phyloP scores from a whole-genome alignment of 2,888 invertebrate genomes.

The Netelia melanura region DNA sequence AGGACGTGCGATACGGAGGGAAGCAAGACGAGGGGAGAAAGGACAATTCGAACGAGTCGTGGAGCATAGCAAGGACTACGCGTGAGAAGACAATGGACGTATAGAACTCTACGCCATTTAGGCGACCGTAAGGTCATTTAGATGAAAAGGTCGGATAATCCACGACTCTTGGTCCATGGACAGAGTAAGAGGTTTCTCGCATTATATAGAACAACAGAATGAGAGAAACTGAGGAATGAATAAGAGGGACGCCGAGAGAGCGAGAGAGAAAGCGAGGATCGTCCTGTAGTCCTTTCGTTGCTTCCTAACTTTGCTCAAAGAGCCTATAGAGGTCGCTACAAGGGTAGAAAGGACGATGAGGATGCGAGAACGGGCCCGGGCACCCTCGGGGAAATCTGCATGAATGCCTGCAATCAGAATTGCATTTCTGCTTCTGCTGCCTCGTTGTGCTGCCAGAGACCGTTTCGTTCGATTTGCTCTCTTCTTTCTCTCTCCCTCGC shows the following conservation, averaged over 20 bases:
- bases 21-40: constrained; percentile 8
- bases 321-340: constrained; percentile 2
- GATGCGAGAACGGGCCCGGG: constrained; percentile 33
- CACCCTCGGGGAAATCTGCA: constrained; percentile 77
- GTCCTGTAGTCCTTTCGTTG: constrained; percentile 24
- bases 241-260: constrained; percentile 22
- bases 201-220: neutral
- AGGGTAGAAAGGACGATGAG: neutral
- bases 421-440: constrained; percentile 73
- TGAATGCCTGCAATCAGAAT: constrained; percentile 79
- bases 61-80: constrained; percentile 27
- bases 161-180: constrained; percentile 40
- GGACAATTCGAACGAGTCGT: constrained; percentile 12
- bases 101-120: constrained; percentile 68
- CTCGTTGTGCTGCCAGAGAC: constrained; percentile 66
- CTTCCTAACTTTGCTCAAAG: constrained; percentile 44
- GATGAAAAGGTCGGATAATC: constrained; percentile 73
- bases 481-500: constrained; percentile 13
- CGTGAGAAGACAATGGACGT: constrained; percentile 66
- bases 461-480: constrained; percentile 75
- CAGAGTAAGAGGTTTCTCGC: constrained; percentile 10
- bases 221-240: constrained; percentile 17
- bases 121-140: constrained; percentile 67
- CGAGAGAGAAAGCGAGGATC: constrained; percentile 9
- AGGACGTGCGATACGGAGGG: neutral